These are phyloP conservation scores for Drosophila setosimentum DNA, from an alignment of 2,888 invertebrate species.

Conservation along the genomic window DNA sequence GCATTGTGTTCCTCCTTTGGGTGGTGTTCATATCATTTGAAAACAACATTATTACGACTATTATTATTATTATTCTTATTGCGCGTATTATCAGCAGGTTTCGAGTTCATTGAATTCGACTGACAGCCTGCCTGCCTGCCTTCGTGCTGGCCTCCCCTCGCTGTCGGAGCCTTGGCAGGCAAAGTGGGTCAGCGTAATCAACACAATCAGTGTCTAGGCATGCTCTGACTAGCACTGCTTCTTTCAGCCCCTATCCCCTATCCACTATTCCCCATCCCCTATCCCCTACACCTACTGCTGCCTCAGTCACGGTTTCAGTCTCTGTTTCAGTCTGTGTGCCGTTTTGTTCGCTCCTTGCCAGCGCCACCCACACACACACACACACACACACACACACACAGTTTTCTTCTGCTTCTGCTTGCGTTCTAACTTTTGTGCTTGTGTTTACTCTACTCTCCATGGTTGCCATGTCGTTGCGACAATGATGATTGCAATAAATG, in stretches of 20 bases:
- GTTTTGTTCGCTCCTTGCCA: constrained; percentile 37
- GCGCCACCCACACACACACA: constrained; percentile 19
- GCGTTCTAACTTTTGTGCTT: constrained; percentile 58
- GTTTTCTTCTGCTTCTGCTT: constrained; percentile 2
- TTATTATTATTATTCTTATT: constrained; percentile 68
- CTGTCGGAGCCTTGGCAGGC: constrained; percentile 60
- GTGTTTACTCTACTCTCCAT: constrained; percentile 69
- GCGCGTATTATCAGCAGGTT: constrained; percentile 74
- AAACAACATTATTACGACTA: constrained; percentile 68
- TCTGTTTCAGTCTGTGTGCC: neutral
- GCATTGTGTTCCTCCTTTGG: constrained; percentile 27
- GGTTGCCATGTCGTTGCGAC: constrained; percentile 68
- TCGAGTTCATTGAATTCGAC: constrained; percentile 79
- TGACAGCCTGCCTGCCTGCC: constrained; percentile 8
- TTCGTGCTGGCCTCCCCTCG: constrained; percentile 8
- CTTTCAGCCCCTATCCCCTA: neutral
- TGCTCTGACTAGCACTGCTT: constrained; percentile 43
- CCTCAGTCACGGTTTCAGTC: neutral
- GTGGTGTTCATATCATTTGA: constrained; percentile 43
- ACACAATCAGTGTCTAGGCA: constrained; percentile 77
- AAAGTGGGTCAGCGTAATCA: constrained; percentile 78
- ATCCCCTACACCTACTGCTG: constrained; percentile 2
- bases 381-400: constrained; percentile 18
- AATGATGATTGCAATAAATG: constrained; percentile 81
- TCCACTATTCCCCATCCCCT: neutral